Conservation (phyloP, 2,113 vertebrate species). For the Copsychus sechellarum region DNA sequence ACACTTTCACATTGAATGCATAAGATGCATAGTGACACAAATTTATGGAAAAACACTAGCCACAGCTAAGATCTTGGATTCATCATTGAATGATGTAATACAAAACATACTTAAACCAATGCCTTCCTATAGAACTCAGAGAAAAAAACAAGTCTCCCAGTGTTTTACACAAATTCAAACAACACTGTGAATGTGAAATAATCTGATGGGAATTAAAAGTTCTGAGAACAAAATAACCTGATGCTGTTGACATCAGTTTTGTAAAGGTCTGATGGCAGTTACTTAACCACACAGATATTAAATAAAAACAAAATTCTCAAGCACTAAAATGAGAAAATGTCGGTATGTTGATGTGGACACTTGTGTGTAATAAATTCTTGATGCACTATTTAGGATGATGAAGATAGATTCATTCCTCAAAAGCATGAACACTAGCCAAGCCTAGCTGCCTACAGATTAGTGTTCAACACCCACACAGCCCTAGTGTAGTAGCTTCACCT, state of each 20-base stretch:
- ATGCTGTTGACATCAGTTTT: not conserved
- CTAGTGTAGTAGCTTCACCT: not conserved
- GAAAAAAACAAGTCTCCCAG: not conserved
- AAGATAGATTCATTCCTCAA: not conserved
- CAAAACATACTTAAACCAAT: not conserved
- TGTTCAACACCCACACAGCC: not conserved
- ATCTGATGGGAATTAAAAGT: not conserved
- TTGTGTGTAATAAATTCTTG: not conserved
- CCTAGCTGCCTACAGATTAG: not conserved
- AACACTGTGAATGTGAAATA: not conserved
- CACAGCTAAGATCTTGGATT: not conserved
- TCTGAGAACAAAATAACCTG: not conserved
- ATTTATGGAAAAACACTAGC: not conserved
- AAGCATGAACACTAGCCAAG: not conserved
- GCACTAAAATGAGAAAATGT: not conserved
- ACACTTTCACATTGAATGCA: not conserved
- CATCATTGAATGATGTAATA: not conserved
- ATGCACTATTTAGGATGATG: not conserved
- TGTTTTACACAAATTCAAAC: not conserved
- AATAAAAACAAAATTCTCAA: not conserved
- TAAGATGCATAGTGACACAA: not conserved
- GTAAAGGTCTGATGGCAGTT: not conserved
- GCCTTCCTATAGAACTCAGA: not conserved
- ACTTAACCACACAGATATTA: not conserved
- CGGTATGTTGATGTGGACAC: not conserved